Conservation (phyloP, 1,140 invertebrate species). For the Drosophila varians region DNA sequence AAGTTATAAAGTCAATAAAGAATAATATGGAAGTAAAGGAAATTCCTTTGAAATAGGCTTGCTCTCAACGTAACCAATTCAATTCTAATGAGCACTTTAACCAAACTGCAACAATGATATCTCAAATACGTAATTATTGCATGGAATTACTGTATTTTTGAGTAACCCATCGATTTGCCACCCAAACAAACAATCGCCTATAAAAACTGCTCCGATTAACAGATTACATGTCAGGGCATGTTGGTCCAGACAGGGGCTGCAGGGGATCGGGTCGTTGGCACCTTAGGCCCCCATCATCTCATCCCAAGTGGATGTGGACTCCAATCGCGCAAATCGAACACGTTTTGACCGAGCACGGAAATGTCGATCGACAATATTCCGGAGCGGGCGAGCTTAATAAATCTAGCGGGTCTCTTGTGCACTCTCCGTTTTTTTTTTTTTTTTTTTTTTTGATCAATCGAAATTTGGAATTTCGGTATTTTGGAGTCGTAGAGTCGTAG, state of each 20-base stretch:
- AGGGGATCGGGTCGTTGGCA: slow-evolving; percentile 36
- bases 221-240: slow-evolving; percentile 21
- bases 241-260: too few relatives aligned
- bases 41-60: too few relatives aligned
- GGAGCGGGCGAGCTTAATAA: slow-evolving; percentile 6
- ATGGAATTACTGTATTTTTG: background rate
- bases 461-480: slow-evolving; percentile 22
- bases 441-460: slow-evolving; percentile 32
- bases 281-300: slow-evolving; percentile 12
- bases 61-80: background rate
- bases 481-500: slow-evolving; percentile 36
- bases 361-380: slow-evolving; percentile 27
- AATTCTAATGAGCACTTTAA: background rate
- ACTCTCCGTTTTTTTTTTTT: slow-evolving; percentile 22
- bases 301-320: slow-evolving; percentile 10
- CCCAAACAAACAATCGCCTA: background rate
- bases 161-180: background rate
- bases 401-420: slow-evolving; percentile 34
- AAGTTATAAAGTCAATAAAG: too few relatives aligned
- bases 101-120: background rate
- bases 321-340: slow-evolving; percentile 67
- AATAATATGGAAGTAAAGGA: too few relatives aligned
- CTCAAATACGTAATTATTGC: background rate
- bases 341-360: slow-evolving; percentile 62
- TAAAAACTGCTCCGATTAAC: slow-evolving; percentile 16